A percentile compares a stretch with the other conserved stretches of the same genome.
These are phyloP conservation scores for Onychostoma macrolepis DNA, from an alignment of 2,113 vertebrate genomes.

Conservation along the genomic window DNA sequence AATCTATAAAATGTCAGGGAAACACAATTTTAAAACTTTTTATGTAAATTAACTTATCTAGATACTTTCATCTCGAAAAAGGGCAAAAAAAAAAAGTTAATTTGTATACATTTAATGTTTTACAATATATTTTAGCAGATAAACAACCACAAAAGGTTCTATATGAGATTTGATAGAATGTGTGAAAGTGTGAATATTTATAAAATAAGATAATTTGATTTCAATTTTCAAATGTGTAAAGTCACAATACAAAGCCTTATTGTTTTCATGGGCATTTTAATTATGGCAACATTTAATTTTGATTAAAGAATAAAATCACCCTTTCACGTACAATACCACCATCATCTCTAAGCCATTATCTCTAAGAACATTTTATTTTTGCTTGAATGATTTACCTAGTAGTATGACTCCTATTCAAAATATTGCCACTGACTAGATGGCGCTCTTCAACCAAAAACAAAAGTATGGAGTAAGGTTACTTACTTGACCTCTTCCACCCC, in stretches of 20 bases:
- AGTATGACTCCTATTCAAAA: background rate
- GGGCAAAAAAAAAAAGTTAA: background rate
- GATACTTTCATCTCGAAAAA: background rate
- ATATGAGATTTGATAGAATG: background rate
- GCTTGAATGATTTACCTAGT: background rate
- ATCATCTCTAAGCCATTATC: background rate
- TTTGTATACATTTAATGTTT: background rate
- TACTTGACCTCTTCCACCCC: background rate
- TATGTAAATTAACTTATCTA: no score
- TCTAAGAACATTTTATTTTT: background rate
- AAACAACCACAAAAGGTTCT: background rate
- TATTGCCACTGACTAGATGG: slow-evolving; percentile 43
- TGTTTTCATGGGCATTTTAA: background rate
- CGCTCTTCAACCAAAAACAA: slow-evolving; percentile 30
- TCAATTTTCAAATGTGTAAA: background rate
- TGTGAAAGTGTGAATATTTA: background rate
- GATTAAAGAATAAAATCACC: background rate
- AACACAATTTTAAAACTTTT: background rate
- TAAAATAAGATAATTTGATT: background rate
- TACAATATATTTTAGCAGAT: background rate
- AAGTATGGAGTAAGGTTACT: background rate
- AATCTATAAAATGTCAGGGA: background rate
- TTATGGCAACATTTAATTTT: background rate
- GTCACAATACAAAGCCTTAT: background rate
- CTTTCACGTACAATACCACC: background rate